Conservation (phyloP, 2,888 invertebrate species). For the Cetonia aurata region DNA sequence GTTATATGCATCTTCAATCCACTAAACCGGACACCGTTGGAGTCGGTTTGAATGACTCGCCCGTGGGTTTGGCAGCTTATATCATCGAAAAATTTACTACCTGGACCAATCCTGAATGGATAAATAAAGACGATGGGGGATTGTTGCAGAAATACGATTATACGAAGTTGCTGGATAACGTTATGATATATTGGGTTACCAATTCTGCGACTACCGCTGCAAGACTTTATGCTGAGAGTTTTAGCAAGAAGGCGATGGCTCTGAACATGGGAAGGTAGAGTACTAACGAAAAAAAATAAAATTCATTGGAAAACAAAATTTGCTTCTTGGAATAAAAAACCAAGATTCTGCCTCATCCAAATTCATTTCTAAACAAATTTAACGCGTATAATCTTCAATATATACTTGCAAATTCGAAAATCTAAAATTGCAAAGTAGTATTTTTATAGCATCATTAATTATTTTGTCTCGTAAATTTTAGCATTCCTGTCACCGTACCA, state of each 20-base stretch:
- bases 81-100: slow-evolving; percentile 87
- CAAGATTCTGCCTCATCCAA: too few relatives aligned
- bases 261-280: slow-evolving; percentile 49
- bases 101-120: slow-evolving; percentile 72
- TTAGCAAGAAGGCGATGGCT: slow-evolving; percentile 54
- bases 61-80: slow-evolving; percentile 86
- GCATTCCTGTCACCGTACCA: slow-evolving; percentile 77
- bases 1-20: slow-evolving; percentile 83
- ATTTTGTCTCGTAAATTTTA: slow-evolving; percentile 63
- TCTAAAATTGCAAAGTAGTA: too few relatives aligned
- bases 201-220: slow-evolving; percentile 79
- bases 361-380: too few relatives aligned
- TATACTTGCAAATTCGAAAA: too few relatives aligned
- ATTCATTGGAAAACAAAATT: too few relatives aligned
- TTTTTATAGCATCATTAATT: too few relatives aligned
- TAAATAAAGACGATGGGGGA: slow-evolving; percentile 73
- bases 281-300: too few relatives aligned
- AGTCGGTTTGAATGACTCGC: slow-evolving; percentile 76
- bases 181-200: slow-evolving; percentile 86
- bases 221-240: slow-evolving; percentile 79
- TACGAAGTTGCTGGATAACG: slow-evolving; percentile 80
- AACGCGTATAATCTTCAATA: too few relatives aligned
- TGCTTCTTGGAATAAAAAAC: too few relatives aligned
- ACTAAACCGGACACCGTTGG: slow-evolving; percentile 91
- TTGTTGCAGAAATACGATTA: slow-evolving; percentile 74